phyloP scores from a whole-genome alignment of 2,113 vertebrate species.

The Apistogramma diplotaenia region DNA sequence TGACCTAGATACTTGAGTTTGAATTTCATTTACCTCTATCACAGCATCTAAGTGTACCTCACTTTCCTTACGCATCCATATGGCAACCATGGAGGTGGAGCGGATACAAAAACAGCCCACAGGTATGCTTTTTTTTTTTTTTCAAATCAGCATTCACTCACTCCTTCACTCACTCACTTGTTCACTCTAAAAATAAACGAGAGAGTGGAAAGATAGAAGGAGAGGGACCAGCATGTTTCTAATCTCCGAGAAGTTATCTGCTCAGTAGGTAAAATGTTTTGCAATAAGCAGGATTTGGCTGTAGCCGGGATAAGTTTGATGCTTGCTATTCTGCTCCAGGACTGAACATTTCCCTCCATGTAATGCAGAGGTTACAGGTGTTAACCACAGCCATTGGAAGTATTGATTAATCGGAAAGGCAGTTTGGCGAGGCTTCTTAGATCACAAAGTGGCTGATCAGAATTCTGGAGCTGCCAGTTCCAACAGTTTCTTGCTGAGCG shows the following conservation, averaged over 20 bases:
- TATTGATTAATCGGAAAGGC: conserved; percentile 75
- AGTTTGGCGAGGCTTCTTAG: conserved; percentile 66
- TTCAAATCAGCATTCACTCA: neutral
- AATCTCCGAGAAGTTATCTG: conserved; percentile 48
- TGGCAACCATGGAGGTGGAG: conserved; percentile 41
- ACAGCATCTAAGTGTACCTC: conserved; percentile 59
- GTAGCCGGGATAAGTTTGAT: conserved; percentile 47
- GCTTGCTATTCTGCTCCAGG: conserved; percentile 70
- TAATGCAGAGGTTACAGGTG: conserved; percentile 74
- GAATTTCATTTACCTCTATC: conserved; percentile 72
- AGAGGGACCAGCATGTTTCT: conserved; percentile 34
- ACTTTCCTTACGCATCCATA: conserved; percentile 55
- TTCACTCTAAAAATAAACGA: conserved; percentile 20
- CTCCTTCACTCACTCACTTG: neutral
- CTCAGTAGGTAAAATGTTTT: conserved; percentile 50
- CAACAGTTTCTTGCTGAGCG: conserved; percentile 49
- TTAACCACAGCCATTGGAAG: conserved; percentile 71
- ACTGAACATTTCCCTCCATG: conserved; percentile 71
- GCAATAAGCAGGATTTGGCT: conserved; percentile 49
- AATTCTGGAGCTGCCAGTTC: conserved; percentile 66
- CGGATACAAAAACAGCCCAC: conserved; percentile 59
- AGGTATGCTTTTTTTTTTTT: conserved; percentile 42
- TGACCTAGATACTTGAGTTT: conserved; percentile 73
- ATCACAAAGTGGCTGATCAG: conserved; percentile 78
- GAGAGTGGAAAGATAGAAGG: neutral